Base-by-base conservation (phyloP, 2,888 invertebrate species). In the Synanthedon vespiformis region DNA sequence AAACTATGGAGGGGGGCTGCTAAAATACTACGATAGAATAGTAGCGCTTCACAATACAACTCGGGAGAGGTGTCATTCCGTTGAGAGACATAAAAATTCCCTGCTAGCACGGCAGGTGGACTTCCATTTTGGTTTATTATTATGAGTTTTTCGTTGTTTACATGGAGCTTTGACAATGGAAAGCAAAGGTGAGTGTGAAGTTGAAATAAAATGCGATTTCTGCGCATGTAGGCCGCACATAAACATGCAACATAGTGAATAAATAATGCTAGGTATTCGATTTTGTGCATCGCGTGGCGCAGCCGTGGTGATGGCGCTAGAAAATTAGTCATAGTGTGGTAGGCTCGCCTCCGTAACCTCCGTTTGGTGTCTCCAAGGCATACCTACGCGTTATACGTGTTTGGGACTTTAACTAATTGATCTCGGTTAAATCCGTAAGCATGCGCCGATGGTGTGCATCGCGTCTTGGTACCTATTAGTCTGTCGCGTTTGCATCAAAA, bases 1-100 rank as follows among this genome's bases (percentile, higher is more conserved):
- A 77, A 74, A 74, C 52, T 51, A 63, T 78, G 85, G 85, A 78
- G 86, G 87, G 88, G 87, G 80, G 84, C 80, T 80, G 77, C 77
- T 81, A 77, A 82, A 87, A 87, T 88, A 88, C 88, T 88, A 88
- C 88, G 80, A 74, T 73, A 83, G 78, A 80, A 85, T 87, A 86
- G 86, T 85, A 87, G 79, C 81, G 79, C 84, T 87, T 85, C 88
- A 88, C 87, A 77, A 88, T 88, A 88, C 87, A 77, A 88, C 83
- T 85, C 70, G 70, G 73, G 72, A 74, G 72, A 67, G 65, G 70
- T 70, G 70, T 65, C 51, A 22, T 22, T 16, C 10, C n/a, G 40
- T 5, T 52, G 40, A 34, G 49, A 50, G 44, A 53, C 74, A 80
- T 81, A 83, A 82, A 84, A 78, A 75, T 74, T 77, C 72, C 79